Evolutionary conservation across 2,888 invertebrate genomes (phyloP), one percentile per base, ranked within the genome.

Genomic region (Rhogogaster chlorosoma): DNA sequence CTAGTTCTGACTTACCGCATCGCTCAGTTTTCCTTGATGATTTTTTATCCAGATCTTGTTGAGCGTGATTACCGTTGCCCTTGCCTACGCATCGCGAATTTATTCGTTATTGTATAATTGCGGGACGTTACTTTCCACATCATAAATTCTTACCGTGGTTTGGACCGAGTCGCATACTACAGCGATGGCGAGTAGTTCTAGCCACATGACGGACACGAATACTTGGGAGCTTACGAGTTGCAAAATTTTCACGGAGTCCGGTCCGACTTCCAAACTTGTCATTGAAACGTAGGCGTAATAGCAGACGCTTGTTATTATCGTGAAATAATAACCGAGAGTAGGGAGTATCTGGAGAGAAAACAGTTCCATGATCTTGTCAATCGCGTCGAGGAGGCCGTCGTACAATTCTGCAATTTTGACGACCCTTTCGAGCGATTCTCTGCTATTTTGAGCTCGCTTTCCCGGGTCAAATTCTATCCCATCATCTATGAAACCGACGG

Each of bases 141-240:
- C 22, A 26, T 22, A 1, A 61, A 18, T n/a, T 32, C 71, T 71
- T 12, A 71, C 71, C 71, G 71, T 71, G 1, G 71, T 29, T 26
- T 71, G 71, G 3, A 71, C 18, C 15, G 29, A 36, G 15, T 36
- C 29, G 12, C 36, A 71, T 18, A 18, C 71, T n/a, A 36, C 71
- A 29, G 71, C 71, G 71, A 71, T 71, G 71, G 36, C 29, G 9
- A 36, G 7, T 71, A 71, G 71, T 71, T 71, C 71, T 2, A 71
- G 2, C 71, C 18, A n/a, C 32, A 71, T 29, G 12, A 71, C 26
- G 32, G 7, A 18, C 12, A 26, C 4, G 3, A 71, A 18, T 29
- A 71, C 7, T 2, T 6, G 10, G 1, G 36, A 32, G 18, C 71
- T 29, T 26, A 71, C 9, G 15, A 71, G 29, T 4, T 71, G 12